phyloP scores from a whole-genome alignment of 2,888 invertebrate species.

The Electrophaes corylata region DNA sequence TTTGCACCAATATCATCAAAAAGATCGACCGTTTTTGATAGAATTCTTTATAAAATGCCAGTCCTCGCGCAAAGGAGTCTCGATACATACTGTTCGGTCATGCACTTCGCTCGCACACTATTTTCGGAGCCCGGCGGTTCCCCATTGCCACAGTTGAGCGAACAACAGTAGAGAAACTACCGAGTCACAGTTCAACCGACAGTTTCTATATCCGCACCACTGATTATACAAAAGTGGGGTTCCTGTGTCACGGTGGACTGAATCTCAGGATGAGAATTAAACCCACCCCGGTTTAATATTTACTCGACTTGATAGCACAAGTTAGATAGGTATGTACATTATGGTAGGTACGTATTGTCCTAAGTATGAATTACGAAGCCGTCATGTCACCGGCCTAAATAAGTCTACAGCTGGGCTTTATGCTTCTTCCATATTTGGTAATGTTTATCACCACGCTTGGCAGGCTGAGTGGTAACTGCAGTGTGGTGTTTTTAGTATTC shows the following conservation, averaged over 20 bases:
- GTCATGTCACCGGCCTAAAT: too few species aligned
- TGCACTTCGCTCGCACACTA: conserved; percentile 58
- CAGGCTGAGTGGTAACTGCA: too few species aligned
- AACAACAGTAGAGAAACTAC: conserved; percentile 21
- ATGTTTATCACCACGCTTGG: too few species aligned
- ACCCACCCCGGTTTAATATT: too few species aligned
- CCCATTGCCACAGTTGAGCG: conserved; percentile 46
- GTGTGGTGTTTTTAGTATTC: too few species aligned
- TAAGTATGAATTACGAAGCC: too few species aligned
- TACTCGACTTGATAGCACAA: too few species aligned
- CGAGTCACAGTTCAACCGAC: conserved; percentile 11
- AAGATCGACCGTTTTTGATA: background rate
- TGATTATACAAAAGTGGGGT: background rate
- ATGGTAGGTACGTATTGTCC: too few species aligned
- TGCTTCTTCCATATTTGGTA: too few species aligned
- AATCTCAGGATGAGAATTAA: background rate
- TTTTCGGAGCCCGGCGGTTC: conserved; percentile 65
- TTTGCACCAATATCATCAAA: conserved; percentile 1
- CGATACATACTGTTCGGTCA: conserved; percentile 59
- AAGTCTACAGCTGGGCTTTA: too few species aligned
- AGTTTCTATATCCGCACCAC: conserved; percentile 14
- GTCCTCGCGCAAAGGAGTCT: conserved; percentile 46
- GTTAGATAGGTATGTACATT: too few species aligned
- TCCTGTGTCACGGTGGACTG: background rate
- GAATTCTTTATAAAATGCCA: background rate